Base-by-base conservation (phyloP, 1,140 invertebrate species). In the Andricus grossulariae region DNA sequence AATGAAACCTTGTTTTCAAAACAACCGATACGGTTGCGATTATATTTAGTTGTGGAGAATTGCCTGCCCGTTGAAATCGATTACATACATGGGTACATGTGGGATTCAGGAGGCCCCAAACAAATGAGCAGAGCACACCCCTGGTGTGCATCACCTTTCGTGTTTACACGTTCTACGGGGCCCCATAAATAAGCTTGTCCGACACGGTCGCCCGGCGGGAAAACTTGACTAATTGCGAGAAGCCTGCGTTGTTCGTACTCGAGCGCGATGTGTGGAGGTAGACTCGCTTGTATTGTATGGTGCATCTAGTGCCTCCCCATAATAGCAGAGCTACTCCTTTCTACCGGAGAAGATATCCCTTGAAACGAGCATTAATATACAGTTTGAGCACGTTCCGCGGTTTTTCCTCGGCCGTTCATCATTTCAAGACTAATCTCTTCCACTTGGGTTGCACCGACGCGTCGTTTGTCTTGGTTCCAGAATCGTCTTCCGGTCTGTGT, bases 161-260 rank as follows among this genome's bases (percentile, higher is more conserved):
- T 83, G 81, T 84, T 84, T 79, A 84, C 82, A 83, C 75, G 71
- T 82, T 49, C 8, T 15, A 52, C 75, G 76, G 73, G 52, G 71
- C 66, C 66, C 76, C 78, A 84, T 84, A 84, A 84, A 84, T 84
- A 84, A 84, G 52, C 77, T 25, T 51, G 54, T 51, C 71, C 74
- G 78, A 73, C 74, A 52, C 72, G 57, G 72, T 39, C 75, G 77
- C 79, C 74, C 76, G 82, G 84, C 80, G 51, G 80, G 83, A 84
- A 82, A 84, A 84, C 81, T 84, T 84, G 84, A 82, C 84, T 85
- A 85, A 85, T 85, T 85, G 84, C 81, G 81, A 85, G 81, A 83
- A 83, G 81, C 77, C 79, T 77, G 70, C 76, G 39, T 45, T 45
- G 39, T 45, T 45, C 39, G 39, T 45, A 45, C 1, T 10, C 39